phyloP scores from a whole-genome alignment of 2,888 invertebrate species.

The Callinectes sapidus region DNA sequence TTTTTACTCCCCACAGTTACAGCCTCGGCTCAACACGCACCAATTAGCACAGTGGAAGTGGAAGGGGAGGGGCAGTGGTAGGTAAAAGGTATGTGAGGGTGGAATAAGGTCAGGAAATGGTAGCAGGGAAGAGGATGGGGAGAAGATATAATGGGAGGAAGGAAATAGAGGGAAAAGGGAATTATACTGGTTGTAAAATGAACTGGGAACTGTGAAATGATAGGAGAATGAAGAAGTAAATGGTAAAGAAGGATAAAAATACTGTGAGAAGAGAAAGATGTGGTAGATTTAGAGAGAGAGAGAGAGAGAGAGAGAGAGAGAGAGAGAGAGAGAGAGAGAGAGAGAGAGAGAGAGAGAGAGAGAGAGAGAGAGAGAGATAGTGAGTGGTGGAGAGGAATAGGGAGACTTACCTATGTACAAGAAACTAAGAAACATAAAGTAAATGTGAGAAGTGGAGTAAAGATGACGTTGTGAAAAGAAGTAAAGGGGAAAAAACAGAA shows the following conservation, averaged over 20 bases:
- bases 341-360: not conserved
- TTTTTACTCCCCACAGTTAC: not conserved
- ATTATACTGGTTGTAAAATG: not conserved
- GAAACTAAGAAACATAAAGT: too few species aligned
- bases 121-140: not conserved
- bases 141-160: not conserved
- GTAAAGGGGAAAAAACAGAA: too few species aligned
- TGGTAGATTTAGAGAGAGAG: too few species aligned
- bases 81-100: not conserved
- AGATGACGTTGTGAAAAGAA: too few species aligned
- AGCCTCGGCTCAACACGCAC: not conserved
- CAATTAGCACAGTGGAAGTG: not conserved
- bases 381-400: too few species aligned
- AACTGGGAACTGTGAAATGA: not conserved
- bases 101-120: slow-evolving; percentile 7
- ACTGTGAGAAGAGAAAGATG: too few species aligned
- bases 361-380: too few species aligned
- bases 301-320: not conserved
- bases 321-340: too few species aligned
- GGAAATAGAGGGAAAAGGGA: slow-evolving; percentile 7
- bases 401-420: too few species aligned
- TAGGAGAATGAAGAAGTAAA: not conserved
- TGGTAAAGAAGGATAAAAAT: not conserved
- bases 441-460: too few species aligned
- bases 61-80: not conserved